phyloP scores from a whole-genome alignment of 2,113 vertebrate genomes.

The Psittacula cyanocephala region DNA sequence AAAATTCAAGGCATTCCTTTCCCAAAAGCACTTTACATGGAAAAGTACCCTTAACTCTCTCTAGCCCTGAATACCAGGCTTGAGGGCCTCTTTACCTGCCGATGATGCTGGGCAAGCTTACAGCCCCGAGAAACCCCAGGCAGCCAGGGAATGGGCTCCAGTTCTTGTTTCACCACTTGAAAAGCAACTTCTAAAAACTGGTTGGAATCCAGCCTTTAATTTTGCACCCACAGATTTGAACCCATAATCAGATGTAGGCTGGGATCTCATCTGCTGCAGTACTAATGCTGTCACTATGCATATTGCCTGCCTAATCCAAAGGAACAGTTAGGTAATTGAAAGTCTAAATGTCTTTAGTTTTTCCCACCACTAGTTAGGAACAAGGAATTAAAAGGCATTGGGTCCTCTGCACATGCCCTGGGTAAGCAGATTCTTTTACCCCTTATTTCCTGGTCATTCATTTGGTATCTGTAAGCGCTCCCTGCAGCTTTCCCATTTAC shows the following conservation, averaged over 20 bases:
- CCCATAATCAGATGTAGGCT: neutral
- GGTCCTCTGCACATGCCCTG: neutral
- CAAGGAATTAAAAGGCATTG: neutral
- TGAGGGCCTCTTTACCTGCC: slow-evolving; percentile 32
- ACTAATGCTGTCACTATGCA: neutral
- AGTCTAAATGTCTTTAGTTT: neutral
- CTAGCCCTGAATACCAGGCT: slow-evolving; percentile 11
- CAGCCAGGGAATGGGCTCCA: neutral
- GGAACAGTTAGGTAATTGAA: slow-evolving; percentile 9
- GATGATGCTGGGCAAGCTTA: neutral
- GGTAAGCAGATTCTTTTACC: neutral
- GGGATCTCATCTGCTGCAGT: neutral
- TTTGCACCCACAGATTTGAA: slow-evolving; percentile 11
- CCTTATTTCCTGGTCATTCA: neutral
- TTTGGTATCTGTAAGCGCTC: neutral
- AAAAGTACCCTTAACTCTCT: slow-evolving; percentile 27
- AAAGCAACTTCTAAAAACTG: neutral
- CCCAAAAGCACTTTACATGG: slow-evolving; percentile 10
- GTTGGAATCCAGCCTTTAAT: slow-evolving; percentile 47
- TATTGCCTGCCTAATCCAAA: neutral
- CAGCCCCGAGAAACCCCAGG: slow-evolving; percentile 24
- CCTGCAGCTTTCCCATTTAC: neutral
- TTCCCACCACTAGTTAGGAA: neutral
- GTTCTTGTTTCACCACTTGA: slow-evolving; percentile 21
- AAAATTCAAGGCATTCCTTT: slow-evolving; percentile 61